Evolutionary conservation across 2,888 invertebrate species (phyloP), one percentile per base, ranked within the genome.

Genomic region (Malthinus seriepunctatus): DNA sequence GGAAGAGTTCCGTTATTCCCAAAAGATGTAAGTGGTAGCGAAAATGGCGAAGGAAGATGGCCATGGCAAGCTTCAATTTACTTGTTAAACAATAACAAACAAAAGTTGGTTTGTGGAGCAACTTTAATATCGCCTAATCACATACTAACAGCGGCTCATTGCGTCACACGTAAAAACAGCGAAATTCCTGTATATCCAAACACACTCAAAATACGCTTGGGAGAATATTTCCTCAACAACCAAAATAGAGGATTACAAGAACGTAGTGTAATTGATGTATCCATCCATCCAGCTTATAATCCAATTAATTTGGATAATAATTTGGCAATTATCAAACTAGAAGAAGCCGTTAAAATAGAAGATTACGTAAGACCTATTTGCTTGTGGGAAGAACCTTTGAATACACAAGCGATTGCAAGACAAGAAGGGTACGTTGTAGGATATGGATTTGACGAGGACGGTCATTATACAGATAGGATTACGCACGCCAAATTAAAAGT

Each of bases 41-140:
- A 47, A n/a, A 35, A 23, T 9, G 14, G 32, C 8, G 32, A 56
- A 66, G 86, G 86, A 0, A 84, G 87, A 67, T 87, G 85, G 85
- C 88, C 88, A 0, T 88, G 88, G 88, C 87, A 88, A 72, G 84
- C 83, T 10, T 87, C 87, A 0, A 72, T 87, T 0, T 87, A 86
- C 71, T 82, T 69, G 34, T 63, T 66, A 9, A 72, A 73, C 51
- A 77, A 75, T 9, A 69, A 72, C 14, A 72, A 77, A 58, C 59
- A 78, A 38, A 82, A 80, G 56, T 87, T 86, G 76, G 85, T 83
- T 52, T 88, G 88, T 68, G 87, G 87, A 0, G 87, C 85, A 0
- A 85, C 86, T 1, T 78, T 88, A 31, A 81, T 88, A 3, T 79
- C 84, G 0, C 78, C 79, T 57, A 75, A 72, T 10, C 82, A 84